These are phyloP conservation scores for Clarias gariepinus DNA, from an alignment of 2,113 vertebrate species.

Conservation along the genomic window DNA sequence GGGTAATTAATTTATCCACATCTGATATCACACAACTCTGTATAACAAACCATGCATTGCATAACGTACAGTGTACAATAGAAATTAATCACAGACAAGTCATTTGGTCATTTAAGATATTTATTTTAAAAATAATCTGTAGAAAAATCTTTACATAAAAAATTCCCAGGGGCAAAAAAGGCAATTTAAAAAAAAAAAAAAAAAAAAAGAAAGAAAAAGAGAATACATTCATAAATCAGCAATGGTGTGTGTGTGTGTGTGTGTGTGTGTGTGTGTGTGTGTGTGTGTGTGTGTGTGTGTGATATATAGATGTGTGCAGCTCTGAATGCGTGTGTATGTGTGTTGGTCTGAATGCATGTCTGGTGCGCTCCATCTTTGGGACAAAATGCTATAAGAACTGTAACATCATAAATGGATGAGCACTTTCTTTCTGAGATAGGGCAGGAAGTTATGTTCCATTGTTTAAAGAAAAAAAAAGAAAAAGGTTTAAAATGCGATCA, in stretches of 20 bases:
- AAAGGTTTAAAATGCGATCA: slow-evolving; percentile 6
- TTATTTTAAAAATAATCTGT: slow-evolving; percentile 94
- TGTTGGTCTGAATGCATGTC: not conserved
- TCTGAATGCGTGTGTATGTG: no score
- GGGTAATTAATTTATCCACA: not conserved
- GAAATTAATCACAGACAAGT: not conserved
- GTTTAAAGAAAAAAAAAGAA: not conserved
- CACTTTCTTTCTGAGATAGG: slow-evolving; percentile 1
- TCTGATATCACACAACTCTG: not conserved
- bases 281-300: not conserved
- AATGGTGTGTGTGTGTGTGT: not conserved
- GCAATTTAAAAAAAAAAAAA: slow-evolving; percentile 64
- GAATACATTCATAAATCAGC: slow-evolving; percentile 67
- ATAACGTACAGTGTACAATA: no score
- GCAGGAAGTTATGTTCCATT: not conserved
- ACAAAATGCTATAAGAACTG: not conserved
- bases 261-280: not conserved
- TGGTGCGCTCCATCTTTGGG: slow-evolving; percentile 8
- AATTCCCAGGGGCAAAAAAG: slow-evolving; percentile 62
- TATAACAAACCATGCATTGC: not conserved
- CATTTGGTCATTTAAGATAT: slow-evolving; percentile 78
- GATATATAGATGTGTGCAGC: no score
- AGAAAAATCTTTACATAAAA: slow-evolving; percentile 94
- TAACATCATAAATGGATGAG: not conserved
- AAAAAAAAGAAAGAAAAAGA: slow-evolving; percentile 52